Evolutionary conservation across 2,888 invertebrate genomes (phyloP), one percentile per base, ranked within the genome.

Genomic region (Acanthosoma haemorrhoidale): DNA sequence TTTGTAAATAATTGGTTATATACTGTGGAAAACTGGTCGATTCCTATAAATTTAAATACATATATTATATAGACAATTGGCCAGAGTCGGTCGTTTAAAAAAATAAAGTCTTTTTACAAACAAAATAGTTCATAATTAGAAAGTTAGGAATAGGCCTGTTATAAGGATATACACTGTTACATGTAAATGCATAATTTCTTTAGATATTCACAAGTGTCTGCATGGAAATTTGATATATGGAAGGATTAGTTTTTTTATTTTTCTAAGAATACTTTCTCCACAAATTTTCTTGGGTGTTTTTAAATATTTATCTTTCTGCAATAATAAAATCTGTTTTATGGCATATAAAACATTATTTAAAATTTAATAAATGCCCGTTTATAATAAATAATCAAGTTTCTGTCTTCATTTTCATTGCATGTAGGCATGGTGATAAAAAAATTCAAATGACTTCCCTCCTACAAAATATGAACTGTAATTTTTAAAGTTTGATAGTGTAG

Each of bases 401-500:
- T 11, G 3, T 51, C 2, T 3, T 25, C 25, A n/a, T 25, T 51
- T 4, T n/a, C 21, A 25, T 51, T 29, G n/a, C 51, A 25, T 51
- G 51, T 51, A 29, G 51, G 4, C 25, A 51, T 25, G n/a, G 29
- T 8, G 29, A 8, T 2, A 21, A 6, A 29, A 8, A 25, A 51
- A 25, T 25, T 25, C 51, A 51, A 51, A 25, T 64, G 15, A 64
- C 41, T 29, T 64, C 41, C 64, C 41, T 64, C 41, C 41, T 64
- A 41, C 32, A 6, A 38, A 64, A 41, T 41, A 64, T 41, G 29
- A 25, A 64, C 15, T 41, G 64, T 31, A 5, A 64, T 64, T 31
- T 64, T 64, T 41, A 64, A 38, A 21, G 64, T 64, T 39, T 64
- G 64, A 64, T 64, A 64, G 64, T 2, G 8, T 64, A 41, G 41